Percentiles rank a stretch among this genome's conserved stretches.
Conservation (phyloP, 1,140 invertebrate species). For the Marisa cornuarietis region DNA sequence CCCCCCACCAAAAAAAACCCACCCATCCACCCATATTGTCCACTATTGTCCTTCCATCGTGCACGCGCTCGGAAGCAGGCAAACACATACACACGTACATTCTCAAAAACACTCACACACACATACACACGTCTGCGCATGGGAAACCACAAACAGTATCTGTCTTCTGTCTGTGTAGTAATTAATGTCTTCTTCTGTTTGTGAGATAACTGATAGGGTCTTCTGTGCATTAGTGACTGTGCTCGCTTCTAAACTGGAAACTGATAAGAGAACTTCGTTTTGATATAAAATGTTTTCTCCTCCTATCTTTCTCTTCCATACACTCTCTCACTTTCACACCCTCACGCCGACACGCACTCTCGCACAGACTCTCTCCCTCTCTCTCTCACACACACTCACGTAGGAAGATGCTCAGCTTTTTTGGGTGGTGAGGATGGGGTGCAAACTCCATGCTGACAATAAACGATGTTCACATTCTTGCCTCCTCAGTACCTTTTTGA, state of each 20-base stretch:
- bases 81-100: background rate
- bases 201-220: background rate
- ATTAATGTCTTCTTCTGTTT: background rate
- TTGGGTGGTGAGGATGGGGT: background rate
- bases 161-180: background rate
- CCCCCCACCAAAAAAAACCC: background rate
- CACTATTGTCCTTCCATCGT: background rate
- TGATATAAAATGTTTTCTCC: background rate
- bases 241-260: background rate
- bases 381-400: background rate
- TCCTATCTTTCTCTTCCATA: background rate
- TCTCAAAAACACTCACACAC: background rate
- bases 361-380: no score
- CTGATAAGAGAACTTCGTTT: background rate
- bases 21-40: background rate
- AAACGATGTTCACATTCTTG: no score
- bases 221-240: background rate
- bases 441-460: no score
- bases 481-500: no score
- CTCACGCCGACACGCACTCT: background rate
- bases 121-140: background rate
- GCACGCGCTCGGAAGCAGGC: background rate
- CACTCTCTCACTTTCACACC: background rate
- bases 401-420: background rate
- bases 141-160: background rate